A percentile compares a stretch with the other conserved stretches of the same genome.
Conservation (phyloP, 2,113 vertebrate genomes). For the Azemiops feae region DNA sequence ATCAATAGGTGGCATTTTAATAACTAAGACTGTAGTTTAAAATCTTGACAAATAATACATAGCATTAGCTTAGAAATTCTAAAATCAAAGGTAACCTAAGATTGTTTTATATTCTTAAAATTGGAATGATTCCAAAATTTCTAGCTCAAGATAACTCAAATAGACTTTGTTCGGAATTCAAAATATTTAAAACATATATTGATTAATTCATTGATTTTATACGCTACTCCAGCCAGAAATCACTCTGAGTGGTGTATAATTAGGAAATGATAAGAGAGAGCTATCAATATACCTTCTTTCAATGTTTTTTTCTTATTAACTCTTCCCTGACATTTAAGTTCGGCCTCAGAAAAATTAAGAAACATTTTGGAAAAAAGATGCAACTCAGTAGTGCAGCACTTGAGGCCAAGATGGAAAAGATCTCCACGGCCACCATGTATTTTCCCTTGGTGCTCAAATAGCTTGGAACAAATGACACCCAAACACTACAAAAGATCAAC, state of each 20-base stretch:
- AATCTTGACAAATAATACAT: background rate
- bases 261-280: background rate
- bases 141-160: background rate
- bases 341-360: background rate
- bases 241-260: background rate
- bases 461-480: background rate
- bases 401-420: background rate
- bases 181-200: background rate
- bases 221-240: background rate
- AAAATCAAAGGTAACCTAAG: background rate
- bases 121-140: background rate
- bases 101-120: background rate
- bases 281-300: background rate
- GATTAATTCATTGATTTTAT: background rate
- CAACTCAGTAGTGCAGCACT: background rate
- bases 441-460: background rate
- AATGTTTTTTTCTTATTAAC: background rate
- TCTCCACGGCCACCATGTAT: background rate
- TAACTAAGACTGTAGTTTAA: background rate
- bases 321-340: background rate
- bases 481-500: background rate
- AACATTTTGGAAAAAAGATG: background rate
- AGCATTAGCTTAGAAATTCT: background rate
- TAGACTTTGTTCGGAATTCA: background rate
- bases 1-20: background rate